A percentile compares a stretch with the other conserved stretches of the same genome.
phyloP scores from a whole-genome alignment of 2,888 invertebrate species.

The Latrodectus hesperus region DNA sequence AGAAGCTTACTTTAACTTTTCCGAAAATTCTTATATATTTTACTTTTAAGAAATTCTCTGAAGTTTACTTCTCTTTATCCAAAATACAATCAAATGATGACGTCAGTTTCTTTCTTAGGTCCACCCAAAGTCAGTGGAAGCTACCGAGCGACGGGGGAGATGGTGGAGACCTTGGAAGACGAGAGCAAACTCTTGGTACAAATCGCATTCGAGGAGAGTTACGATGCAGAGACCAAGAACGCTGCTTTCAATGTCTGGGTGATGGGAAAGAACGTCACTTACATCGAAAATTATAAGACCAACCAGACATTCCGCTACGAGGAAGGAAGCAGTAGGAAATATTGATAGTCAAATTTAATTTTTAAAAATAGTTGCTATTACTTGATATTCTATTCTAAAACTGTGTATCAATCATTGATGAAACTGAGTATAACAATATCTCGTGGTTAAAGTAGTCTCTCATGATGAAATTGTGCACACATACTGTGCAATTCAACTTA shows the following conservation, averaged over 20 bases:
- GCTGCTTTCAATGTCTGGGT: constrained; percentile 35
- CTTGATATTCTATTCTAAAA: not conserved
- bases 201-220: constrained; percentile 46
- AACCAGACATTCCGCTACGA: constrained; percentile 37
- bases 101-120: not conserved
- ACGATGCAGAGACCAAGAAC: constrained; percentile 21
- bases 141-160: constrained; percentile 44
- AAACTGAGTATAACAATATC: too few species aligned
- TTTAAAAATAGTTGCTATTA: not conserved
- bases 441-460: too few species aligned
- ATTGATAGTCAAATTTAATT: not conserved
- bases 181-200: not conserved
- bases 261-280: constrained; percentile 38
- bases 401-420: too few species aligned
- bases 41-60: too few species aligned
- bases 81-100: too few species aligned
- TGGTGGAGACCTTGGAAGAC: constrained; percentile 34
- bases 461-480: too few species aligned
- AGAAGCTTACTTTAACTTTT: not conserved
- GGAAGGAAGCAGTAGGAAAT: not conserved
- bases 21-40: too few species aligned
- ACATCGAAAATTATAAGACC: constrained; percentile 22
- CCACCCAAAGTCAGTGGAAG: constrained; percentile 36
- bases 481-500: too few species aligned
- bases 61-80: too few species aligned